Base-by-base conservation (phyloP, 30 jellyfish, hydroid and myxozoan genomes). In the Hydra vulgaris region DNA sequence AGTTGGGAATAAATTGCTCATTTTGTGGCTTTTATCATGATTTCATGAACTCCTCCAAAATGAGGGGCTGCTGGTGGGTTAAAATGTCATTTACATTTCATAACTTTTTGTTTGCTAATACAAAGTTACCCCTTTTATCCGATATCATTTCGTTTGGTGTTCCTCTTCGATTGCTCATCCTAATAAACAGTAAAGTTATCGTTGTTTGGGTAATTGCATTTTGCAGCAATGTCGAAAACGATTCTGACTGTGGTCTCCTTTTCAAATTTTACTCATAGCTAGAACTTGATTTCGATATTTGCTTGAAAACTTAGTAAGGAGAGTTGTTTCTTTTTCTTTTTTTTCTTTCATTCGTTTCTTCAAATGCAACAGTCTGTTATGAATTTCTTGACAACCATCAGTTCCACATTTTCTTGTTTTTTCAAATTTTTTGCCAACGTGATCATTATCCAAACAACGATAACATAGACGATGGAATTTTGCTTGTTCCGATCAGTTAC, bases 41-140 rank as follows among this genome's bases (percentile, higher is more conserved):
- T 56, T 56, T 56, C 71, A 56, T 56, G 71, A 56, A n/a, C 71
- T 56, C 71, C 71, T 56, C 71, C 71, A 56, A 56, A 56, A 56
- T n/a, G n/a, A n/a, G 71, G 71, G 71, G n/a, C n/a, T 56, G 71
- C n/a, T 56, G 71, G 17, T 56, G 71, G n/a, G 17, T 56, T 56
- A 15, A 15, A 17, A 56, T 15, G 17, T 56, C n/a, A 15, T 17
- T 15, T 15, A 56, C 17, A 15, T 17, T 15, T 56, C n/a, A 56
- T n/a, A 56, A 56, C n/a, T 56, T n/a, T 56, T 56, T 56, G n/a
- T 56, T 56, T n/a, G 18, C 71, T 56, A 56, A 56, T 15, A 56
- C 71, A 56, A 56, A 56, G n/a, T 56, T 56, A 15, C 71, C n/a
- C n/a, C 71, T 56, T 17, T 56, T 56, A 56, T 56, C n/a, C 18